Percentiles rank a stretch among this genome's conserved stretches.
phyloP scores from a whole-genome alignment of 1,140 invertebrate species.

The Zaprionus lachaisei region DNA sequence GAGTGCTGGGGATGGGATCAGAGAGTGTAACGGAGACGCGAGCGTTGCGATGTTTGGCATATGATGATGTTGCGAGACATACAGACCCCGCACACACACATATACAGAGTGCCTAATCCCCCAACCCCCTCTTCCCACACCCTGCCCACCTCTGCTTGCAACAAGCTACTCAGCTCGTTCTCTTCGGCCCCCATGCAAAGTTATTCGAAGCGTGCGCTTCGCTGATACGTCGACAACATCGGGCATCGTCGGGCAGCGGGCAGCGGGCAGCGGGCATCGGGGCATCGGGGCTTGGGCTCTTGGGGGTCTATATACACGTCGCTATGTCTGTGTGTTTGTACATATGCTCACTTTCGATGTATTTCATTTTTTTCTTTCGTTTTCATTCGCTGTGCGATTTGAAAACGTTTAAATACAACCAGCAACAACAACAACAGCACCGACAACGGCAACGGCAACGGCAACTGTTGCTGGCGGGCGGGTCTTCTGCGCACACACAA shows the following conservation, averaged over 20 bases:
- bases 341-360: constrained; percentile 82
- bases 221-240: constrained; percentile 75
- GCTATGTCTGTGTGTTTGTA: constrained; percentile 15
- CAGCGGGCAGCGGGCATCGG: constrained; percentile 6
- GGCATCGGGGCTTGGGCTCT: constrained; percentile 36
- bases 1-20: not conserved
- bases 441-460: constrained; percentile 34
- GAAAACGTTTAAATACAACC: constrained; percentile 80
- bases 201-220: constrained; percentile 44
- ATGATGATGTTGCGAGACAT: constrained; percentile 24
- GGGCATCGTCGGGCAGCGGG: constrained; percentile 51
- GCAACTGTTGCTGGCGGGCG: constrained; percentile 66
- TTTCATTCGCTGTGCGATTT: constrained; percentile 82
- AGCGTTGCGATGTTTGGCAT: constrained; percentile 24
- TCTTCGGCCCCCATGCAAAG: constrained; percentile 51
- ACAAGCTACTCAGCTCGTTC: constrained; percentile 2
- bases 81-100: not conserved
- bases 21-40: constrained; percentile 34
- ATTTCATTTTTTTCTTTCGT: constrained; percentile 83
- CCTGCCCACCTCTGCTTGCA: not conserved
- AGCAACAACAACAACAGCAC: constrained; percentile 51
- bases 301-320: constrained; percentile 2
- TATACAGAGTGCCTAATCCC: not conserved
- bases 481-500: constrained; percentile 72
- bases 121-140: not conserved